These are phyloP conservation scores for Etheostoma perlongum DNA, from an alignment of 2,797 vertebrate genomes.

Conservation along the genomic window DNA sequence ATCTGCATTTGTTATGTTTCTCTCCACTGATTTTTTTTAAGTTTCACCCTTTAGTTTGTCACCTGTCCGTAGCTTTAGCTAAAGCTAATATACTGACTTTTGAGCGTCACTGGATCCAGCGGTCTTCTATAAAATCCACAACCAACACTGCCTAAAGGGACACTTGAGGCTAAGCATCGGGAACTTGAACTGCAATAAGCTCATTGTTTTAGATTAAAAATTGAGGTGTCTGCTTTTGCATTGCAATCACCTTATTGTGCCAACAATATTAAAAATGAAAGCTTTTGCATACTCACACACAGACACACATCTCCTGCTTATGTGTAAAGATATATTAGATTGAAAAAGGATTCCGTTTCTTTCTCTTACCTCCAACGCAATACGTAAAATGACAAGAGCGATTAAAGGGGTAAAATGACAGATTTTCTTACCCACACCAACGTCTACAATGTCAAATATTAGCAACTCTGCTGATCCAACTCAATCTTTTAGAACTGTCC, in stretches of 20 bases:
- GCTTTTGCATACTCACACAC: neutral
- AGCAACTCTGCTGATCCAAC: neutral
- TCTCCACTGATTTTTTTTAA: too few species aligned
- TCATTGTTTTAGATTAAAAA: conserved; percentile 20
- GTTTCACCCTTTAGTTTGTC: too few species aligned
- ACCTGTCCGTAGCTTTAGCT: neutral
- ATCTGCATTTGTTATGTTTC: too few species aligned
- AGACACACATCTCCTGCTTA: neutral
- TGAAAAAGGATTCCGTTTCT: conserved; percentile 2
- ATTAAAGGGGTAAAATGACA: conserved; percentile 3
- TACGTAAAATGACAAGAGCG: conserved; percentile 20
- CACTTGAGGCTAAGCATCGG: neutral
- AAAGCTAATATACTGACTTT: neutral
- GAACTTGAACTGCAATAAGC: conserved; percentile 12
- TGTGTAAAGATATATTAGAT: conserved; percentile 2
- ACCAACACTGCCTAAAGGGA: neutral
- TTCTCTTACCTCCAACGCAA: conserved; percentile 14
- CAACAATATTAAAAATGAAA: conserved; percentile 8
- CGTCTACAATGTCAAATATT: neutral
- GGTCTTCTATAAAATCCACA: neutral
- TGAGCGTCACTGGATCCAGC: neutral
- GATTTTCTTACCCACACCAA: neutral
- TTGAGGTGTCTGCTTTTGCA: neutral
- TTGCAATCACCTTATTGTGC: conserved; percentile 7
- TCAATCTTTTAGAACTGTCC: neutral